These are phyloP conservation scores for Cephalotes varians DNA, from an alignment of 2,888 invertebrate genomes.

Conservation along the genomic window DNA sequence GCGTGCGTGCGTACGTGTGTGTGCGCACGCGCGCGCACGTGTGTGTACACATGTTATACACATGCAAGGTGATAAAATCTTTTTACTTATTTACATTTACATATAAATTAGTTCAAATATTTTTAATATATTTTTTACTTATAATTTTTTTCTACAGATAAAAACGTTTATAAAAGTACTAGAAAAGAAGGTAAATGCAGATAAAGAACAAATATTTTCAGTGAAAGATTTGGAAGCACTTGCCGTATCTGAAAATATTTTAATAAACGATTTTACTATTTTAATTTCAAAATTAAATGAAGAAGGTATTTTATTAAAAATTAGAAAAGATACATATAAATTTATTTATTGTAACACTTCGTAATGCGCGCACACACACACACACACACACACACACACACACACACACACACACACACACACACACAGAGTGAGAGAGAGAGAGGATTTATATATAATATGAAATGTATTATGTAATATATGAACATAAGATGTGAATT, in stretches of 20 bases:
- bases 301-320: conserved; percentile 94
- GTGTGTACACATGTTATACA: no score
- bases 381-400: no score
- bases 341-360: conserved; percentile 85
- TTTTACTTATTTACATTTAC: neutral
- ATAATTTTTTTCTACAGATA: conserved; percentile 49
- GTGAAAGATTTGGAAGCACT: conserved; percentile 92
- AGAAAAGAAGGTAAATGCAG: conserved; percentile 36
- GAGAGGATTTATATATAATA: no score
- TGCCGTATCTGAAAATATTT: conserved; percentile 89
- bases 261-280: conserved; percentile 89
- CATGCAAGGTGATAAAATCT: no score
- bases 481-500: neutral
- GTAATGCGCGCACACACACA: no score
- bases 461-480: neutral
- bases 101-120: neutral
- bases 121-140: neutral
- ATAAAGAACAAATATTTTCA: conserved; percentile 87
- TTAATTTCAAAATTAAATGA: conserved; percentile 93
- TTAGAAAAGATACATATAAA: conserved; percentile 91
- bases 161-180: conserved; percentile 63
- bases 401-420: no score
- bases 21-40: no score
- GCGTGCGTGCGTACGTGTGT: neutral
- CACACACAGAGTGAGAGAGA: no score